Conservation (phyloP, 1,140 invertebrate genomes). For the Helicoverpa armigera region DNA sequence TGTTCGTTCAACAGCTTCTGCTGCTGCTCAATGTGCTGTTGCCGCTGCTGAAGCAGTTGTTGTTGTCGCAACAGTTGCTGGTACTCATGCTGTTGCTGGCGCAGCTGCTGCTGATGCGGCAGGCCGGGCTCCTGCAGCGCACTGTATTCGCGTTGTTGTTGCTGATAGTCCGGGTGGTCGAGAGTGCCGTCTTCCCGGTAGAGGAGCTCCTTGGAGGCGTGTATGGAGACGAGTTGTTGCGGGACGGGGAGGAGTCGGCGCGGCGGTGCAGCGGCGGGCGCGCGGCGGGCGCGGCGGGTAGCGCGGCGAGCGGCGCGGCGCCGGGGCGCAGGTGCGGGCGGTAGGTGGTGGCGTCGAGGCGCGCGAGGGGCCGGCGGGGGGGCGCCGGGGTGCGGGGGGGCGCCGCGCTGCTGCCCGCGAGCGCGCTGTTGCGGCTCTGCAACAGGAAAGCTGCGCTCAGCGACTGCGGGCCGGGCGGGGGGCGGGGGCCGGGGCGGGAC, state of each 20-base stretch:
- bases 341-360: slow-evolving; percentile 82
- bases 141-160: slow-evolving; percentile 38
- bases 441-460: slow-evolving; percentile 83
- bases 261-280: slow-evolving; percentile 62
- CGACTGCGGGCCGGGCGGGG: slow-evolving; percentile 45
- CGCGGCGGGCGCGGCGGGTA: slow-evolving; percentile 32
- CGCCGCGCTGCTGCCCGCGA: slow-evolving; percentile 58
- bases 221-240: slow-evolving; percentile 66
- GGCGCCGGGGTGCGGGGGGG: slow-evolving; percentile 53
- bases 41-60: background rate
- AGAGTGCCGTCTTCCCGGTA: slow-evolving; percentile 11
- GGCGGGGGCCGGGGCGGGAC: slow-evolving; percentile 50
- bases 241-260: slow-evolving; percentile 70
- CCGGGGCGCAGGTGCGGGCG: slow-evolving; percentile 71
- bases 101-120: slow-evolving; percentile 51
- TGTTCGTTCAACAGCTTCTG: slow-evolving; percentile 9
- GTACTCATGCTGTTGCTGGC: slow-evolving; percentile 54
- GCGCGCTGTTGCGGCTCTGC: slow-evolving; percentile 85
- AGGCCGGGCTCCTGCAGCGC: slow-evolving; percentile 60
- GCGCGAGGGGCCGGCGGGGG: slow-evolving; percentile 65
- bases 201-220: slow-evolving; percentile 56
- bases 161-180: slow-evolving; percentile 51
- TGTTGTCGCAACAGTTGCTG: slow-evolving; percentile 50
- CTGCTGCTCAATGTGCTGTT: slow-evolving; percentile 22
- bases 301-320: slow-evolving; percentile 67